Evolutionary conservation across 1,140 invertebrate genomes (phyloP).

Genomic region (Nephotettix cincticeps): DNA sequence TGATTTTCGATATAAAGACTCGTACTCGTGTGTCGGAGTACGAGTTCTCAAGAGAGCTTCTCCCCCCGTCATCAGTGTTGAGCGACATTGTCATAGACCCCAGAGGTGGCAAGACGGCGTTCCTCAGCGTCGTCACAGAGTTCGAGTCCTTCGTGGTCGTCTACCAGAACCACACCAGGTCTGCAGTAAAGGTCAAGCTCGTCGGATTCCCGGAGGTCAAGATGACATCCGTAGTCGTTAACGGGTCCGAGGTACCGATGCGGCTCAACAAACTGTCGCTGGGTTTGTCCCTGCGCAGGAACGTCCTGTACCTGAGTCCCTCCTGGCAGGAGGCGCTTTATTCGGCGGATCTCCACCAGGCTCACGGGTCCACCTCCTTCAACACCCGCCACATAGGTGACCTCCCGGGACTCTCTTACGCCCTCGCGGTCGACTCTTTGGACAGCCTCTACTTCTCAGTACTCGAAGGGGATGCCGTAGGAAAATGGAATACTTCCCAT

Average conservation of each 20-base stretch:
- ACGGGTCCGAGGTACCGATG: conserved; percentile 51
- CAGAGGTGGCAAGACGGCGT: conserved; percentile 48
- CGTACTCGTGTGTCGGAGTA: not conserved
- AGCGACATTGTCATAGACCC: conserved; percentile 25
- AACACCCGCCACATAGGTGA: conserved; percentile 19
- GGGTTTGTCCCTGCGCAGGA: conserved; percentile 44
- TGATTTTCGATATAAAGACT: conserved; percentile 64
- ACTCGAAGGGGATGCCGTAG: conserved; percentile 61
- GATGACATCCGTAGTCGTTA: conserved; percentile 50
- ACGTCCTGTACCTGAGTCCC: conserved; percentile 62
- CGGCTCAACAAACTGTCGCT: conserved; percentile 4
- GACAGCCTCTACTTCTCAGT: conserved; percentile 66
- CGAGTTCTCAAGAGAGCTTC: not conserved
- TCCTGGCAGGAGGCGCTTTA: conserved; percentile 63
- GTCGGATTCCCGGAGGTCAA: conserved; percentile 47
- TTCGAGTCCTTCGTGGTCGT: conserved; percentile 68
- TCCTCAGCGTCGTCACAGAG: conserved; percentile 65
- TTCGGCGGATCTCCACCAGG: conserved; percentile 55
- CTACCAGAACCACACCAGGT: conserved; percentile 58
- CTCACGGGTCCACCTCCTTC: conserved; percentile 46
- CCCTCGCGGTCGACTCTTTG: conserved; percentile 49
- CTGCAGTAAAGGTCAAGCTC: conserved; percentile 68
- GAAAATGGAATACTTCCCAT: conserved; percentile 59
- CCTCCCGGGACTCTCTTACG: conserved; percentile 37
- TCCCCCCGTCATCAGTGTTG: not conserved